phyloP scores from a whole-genome alignment of 2,888 invertebrate genomes.

The Caenorhabditis parvicauda region DNA sequence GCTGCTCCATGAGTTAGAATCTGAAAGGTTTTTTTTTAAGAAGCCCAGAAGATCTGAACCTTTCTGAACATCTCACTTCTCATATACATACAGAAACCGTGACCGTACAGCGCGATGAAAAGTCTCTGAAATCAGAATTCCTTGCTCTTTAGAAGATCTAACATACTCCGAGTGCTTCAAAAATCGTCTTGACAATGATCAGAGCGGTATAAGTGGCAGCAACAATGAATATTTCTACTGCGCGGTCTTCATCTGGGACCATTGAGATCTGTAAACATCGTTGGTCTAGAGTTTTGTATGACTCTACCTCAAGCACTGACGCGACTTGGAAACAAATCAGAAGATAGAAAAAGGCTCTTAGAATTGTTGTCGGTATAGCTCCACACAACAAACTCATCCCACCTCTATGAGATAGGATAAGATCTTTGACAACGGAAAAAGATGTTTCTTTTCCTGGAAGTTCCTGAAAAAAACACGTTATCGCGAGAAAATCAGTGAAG shows the following conservation, averaged over 20 bases:
- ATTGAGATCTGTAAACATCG: slow-evolving; percentile 40
- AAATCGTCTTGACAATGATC: slow-evolving; percentile 59
- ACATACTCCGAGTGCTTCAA: slow-evolving; percentile 55
- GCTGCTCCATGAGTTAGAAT: slow-evolving; percentile 55
- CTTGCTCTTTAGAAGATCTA: slow-evolving; percentile 1
- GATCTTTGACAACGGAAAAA: slow-evolving; percentile 27
- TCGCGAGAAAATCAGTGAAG: too few species aligned
- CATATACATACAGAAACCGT: slow-evolving; percentile 54
- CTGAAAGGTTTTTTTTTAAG: slow-evolving; percentile 4
- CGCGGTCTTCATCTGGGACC: slow-evolving; percentile 41
- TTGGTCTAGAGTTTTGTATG: background rate
- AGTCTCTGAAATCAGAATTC: slow-evolving; percentile 33
- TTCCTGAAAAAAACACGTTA: slow-evolving; percentile 13
- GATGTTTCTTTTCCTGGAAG: slow-evolving; percentile 33
- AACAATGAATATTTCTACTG: slow-evolving; percentile 48
- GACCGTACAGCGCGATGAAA: slow-evolving; percentile 55
- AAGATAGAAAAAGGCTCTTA: slow-evolving; percentile 54
- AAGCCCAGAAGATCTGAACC: too few species aligned
- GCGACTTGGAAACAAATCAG: slow-evolving; percentile 60
- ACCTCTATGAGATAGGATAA: slow-evolving; percentile 44
- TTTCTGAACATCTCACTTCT: slow-evolving; percentile 56
- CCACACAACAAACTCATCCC: slow-evolving; percentile 39
- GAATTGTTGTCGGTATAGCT: slow-evolving; percentile 54
- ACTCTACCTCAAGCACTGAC: slow-evolving; percentile 49
- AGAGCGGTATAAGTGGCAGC: slow-evolving; percentile 54